These are phyloP conservation scores for Psilopsiagon aurifrons DNA, from an alignment of 2,113 vertebrate species.

Conservation along the genomic window DNA sequence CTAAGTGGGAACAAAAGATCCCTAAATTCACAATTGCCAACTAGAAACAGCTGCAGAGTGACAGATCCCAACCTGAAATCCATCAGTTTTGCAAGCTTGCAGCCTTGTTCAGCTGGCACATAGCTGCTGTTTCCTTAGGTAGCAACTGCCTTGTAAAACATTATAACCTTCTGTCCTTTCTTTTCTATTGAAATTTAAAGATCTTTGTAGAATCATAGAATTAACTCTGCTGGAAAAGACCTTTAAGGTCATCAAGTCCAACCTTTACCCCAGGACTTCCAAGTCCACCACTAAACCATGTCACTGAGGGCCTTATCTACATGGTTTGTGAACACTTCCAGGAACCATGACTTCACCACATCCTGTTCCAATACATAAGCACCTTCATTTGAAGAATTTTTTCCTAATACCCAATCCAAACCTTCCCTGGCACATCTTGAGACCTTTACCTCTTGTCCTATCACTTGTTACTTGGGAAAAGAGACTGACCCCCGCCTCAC, in stretches of 20 bases:
- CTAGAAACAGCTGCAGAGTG: neutral
- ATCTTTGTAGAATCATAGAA: neutral
- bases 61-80: neutral
- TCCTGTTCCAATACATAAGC: neutral
- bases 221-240: neutral
- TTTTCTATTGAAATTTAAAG: neutral
- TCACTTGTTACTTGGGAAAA: neutral
- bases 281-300: neutral
- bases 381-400: neutral
- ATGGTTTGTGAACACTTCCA: neutral
- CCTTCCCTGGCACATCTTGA: neutral
- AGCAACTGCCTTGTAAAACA: neutral
- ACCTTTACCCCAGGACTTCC: neutral
- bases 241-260: neutral
- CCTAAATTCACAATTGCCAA: neutral
- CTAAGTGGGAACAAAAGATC: neutral
- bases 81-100: neutral
- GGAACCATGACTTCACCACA: neutral
- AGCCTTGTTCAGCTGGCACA: neutral
- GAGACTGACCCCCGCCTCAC: neutral
- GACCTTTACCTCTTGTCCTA: neutral
- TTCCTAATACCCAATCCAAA: neutral
- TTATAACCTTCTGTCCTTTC: neutral
- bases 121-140: accelerated
- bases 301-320: neutral